Base-by-base conservation (phyloP, 2,113 vertebrate genomes). In the Morphnarchus princeps region DNA sequence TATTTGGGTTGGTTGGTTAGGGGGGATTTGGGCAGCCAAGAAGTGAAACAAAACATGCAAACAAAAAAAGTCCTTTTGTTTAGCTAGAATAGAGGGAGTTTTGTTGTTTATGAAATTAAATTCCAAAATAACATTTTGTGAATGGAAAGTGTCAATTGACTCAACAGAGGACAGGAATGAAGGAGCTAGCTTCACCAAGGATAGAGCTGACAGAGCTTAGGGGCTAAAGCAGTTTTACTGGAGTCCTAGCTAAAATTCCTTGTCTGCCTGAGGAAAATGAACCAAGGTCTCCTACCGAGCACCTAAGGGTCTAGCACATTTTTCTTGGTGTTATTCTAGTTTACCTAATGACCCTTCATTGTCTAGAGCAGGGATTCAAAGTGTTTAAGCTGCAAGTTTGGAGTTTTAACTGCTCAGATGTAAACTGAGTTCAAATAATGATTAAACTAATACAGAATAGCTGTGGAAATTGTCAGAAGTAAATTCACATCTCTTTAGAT, bases 201-300 rank as follows among this genome's bases (percentile, higher is more conserved):
- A 42, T 42, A 9, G 15, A 63, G 9, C 12, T 45, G 32, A n/a
- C n/a, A 88, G 57, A 62, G 1, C 20, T 50, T 62, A 21, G 31
- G 7, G 16, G 2, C 25, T 81, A 42, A 80, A 89, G 20, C 16
- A 45, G 9, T 34, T 63, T 7, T 24, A 13, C 9, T 1, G 2
- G 54, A 72, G 43, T 50, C 16, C 28, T 36, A 13, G 32, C 6
- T 85, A 58, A 73, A 85, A 81, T 54, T 32, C 42, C 36, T 71
- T 81, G 20, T 47, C 42, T 82, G 10, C 18, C n/a, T 16, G 26
- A 43, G 19, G 25, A 85, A 88, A 81, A 82, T 36, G 38, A 65
- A 26, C 10, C 15, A 45, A 47, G 28, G 15, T 54, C 4, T 66
- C 15, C 13, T 36, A 61, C 28, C 0, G 1, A 0, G 0, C 10